phyloP scores from a whole-genome alignment of 2,888 invertebrate genomes.

The Tholera decimalis region DNA sequence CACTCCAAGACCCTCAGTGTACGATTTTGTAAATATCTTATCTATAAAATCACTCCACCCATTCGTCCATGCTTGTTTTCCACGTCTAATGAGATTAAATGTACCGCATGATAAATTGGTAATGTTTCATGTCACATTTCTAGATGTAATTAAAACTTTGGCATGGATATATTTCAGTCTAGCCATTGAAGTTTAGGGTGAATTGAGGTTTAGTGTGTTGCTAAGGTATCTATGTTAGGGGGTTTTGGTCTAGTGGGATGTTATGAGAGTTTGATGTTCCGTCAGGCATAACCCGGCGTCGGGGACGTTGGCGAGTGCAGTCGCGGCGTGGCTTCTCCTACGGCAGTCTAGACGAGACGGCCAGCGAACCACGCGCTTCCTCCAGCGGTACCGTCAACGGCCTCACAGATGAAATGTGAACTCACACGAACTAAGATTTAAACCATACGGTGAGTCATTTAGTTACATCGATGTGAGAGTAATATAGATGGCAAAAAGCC shows the following conservation, averaged over 20 bases:
- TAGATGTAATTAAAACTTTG: slow-evolving; percentile 55
- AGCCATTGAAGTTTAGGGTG: slow-evolving; percentile 53
- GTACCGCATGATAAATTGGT: slow-evolving; percentile 63
- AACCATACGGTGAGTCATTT: slow-evolving; percentile 45
- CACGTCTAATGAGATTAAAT: slow-evolving; percentile 51
- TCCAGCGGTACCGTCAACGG: slow-evolving; percentile 82
- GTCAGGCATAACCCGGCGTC: slow-evolving; percentile 90
- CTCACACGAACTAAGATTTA: slow-evolving; percentile 50
- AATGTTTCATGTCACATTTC: slow-evolving; percentile 56
- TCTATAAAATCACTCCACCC: slow-evolving; percentile 40
- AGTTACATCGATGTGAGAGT: slow-evolving; percentile 20
- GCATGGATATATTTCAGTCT: slow-evolving; percentile 52
- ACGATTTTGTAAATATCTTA: slow-evolving; percentile 44
- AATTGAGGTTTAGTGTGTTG: slow-evolving; percentile 20
- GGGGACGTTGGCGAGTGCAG: slow-evolving; percentile 86
- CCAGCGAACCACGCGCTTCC: slow-evolving; percentile 78
- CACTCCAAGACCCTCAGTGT: neutral
- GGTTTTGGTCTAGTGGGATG: slow-evolving; percentile 36
- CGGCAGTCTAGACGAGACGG: slow-evolving; percentile 91
- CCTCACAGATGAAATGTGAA: slow-evolving; percentile 85
- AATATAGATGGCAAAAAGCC: slow-evolving; percentile 34
- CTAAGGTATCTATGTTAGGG: slow-evolving; percentile 17
- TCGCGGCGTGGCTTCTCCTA: slow-evolving; percentile 91
- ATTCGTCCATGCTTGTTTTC: slow-evolving; percentile 55
- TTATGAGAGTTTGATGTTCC: slow-evolving; percentile 58